These are phyloP conservation scores for Chrysopa pallens DNA, from an alignment of 1,140 invertebrate species.

Conservation along the genomic window DNA sequence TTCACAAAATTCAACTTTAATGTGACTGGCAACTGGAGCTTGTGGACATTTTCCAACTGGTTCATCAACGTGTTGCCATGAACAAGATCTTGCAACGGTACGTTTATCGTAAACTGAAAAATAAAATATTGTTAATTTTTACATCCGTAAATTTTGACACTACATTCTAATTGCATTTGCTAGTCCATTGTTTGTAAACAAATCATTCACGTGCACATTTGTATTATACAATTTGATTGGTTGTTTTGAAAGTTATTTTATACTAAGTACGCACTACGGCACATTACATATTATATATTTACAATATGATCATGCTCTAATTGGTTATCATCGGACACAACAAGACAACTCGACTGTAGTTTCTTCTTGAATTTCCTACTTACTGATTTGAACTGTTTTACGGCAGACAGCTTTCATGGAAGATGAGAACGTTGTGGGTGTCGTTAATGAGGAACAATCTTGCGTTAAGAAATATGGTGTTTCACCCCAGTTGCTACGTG, in stretches of 20 bases:
- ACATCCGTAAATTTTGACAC: too few species aligned
- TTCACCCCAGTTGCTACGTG: conserved; percentile 16
- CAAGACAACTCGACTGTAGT: too few species aligned
- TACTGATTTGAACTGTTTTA: conserved; percentile 13
- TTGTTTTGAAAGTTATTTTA: too few species aligned
- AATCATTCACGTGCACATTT: too few species aligned
- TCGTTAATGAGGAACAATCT: conserved; percentile 25
- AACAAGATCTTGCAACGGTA: conserved; percentile 30
- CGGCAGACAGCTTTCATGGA: conserved; percentile 8
- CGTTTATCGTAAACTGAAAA: conserved; percentile 28
- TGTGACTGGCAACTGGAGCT: conserved; percentile 23
- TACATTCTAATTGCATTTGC: too few species aligned
- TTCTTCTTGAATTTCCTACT: too few species aligned
- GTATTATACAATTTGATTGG: too few species aligned
- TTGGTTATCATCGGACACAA: too few species aligned
- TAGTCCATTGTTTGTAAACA: too few species aligned
- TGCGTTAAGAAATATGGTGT: conserved; percentile 32
- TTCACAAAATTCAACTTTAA: conserved; percentile 29
- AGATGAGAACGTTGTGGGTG: conserved; percentile 15
- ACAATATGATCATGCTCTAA: too few species aligned
- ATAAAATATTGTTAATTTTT: conserved; percentile 1
- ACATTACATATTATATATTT: too few species aligned
- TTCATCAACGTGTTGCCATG: conserved; percentile 30
- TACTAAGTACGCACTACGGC: too few species aligned
- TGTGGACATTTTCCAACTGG: conserved; percentile 27